phyloP scores from a whole-genome alignment of 1,140 invertebrate species.

The Lucilia sericata region DNA sequence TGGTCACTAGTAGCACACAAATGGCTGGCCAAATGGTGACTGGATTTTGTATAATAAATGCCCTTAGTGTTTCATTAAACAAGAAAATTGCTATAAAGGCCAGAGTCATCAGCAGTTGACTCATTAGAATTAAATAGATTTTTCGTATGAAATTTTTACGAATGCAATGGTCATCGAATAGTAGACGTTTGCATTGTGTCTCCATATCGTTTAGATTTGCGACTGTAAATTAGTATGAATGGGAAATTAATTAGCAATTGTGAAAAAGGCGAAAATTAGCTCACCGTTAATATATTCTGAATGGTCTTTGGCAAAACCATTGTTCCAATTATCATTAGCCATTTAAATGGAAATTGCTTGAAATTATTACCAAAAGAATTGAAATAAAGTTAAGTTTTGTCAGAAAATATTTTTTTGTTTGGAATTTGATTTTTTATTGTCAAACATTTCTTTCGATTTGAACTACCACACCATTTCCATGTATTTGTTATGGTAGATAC shows the following conservation, averaged over 20 bases:
- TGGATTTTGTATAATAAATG: constrained; percentile 61
- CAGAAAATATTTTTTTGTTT: background rate
- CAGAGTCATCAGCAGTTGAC: constrained; percentile 82
- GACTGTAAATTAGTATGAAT: background rate
- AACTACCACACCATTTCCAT: no score
- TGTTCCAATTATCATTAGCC: background rate
- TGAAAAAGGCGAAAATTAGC: no score
- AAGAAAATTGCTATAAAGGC: constrained; percentile 82
- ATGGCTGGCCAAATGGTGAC: constrained; percentile 76
- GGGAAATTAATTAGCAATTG: background rate
- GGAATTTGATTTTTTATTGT: background rate
- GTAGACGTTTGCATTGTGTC: constrained; percentile 73
- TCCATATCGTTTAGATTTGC: background rate
- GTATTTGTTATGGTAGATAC: no score
- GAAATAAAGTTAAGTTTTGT: no score
- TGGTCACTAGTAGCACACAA: constrained; percentile 76
- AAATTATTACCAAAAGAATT: no score
- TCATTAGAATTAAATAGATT: constrained; percentile 71
- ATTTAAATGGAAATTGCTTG: background rate
- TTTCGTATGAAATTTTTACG: constrained; percentile 82
- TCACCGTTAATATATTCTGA: background rate
- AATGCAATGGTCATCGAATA: constrained; percentile 80
- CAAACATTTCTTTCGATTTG: no score
- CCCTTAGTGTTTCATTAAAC: constrained; percentile 74
- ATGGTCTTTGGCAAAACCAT: background rate